Evolutionary conservation across 1,140 invertebrate genomes (phyloP).

Genomic region (Zaprionus vittiger): DNA sequence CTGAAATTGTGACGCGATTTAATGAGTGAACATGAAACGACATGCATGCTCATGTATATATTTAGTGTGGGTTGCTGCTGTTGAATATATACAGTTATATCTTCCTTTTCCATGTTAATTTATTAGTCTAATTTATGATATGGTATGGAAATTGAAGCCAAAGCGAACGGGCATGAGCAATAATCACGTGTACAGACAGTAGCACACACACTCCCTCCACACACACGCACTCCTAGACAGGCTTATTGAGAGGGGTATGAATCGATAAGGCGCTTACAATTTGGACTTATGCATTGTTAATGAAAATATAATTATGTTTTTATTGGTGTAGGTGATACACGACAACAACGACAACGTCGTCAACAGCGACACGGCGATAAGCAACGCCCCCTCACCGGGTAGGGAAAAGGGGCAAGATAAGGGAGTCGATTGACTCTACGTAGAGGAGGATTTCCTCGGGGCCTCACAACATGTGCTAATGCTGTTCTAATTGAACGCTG

Average conservation of each 20-base stretch:
- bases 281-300: slow-evolving; percentile 80
- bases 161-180: slow-evolving; percentile 14
- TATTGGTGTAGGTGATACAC: slow-evolving; percentile 35
- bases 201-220: neutral
- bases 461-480: slow-evolving; percentile 18
- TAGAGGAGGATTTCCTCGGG: slow-evolving; percentile 16
- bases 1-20: slow-evolving; percentile 72
- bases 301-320: slow-evolving; percentile 80
- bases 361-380: slow-evolving; percentile 13
- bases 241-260: neutral
- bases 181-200: slow-evolving; percentile 51
- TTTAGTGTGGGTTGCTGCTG: slow-evolving; percentile 17
- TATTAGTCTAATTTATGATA: slow-evolving; percentile 35
- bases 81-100: slow-evolving; percentile 13
- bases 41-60: slow-evolving; percentile 37
- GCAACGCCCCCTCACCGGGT: neutral
- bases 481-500: slow-evolving; percentile 24
- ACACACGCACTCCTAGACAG: neutral
- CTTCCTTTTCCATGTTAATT: slow-evolving; percentile 11
- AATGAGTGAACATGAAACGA: slow-evolving; percentile 45
- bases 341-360: neutral
- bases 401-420: neutral
- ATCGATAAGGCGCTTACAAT: slow-evolving; percentile 65
- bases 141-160: slow-evolving; percentile 7
- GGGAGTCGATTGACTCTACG: neutral